These are phyloP conservation scores for Agelas oroides DNA, from an alignment of 37 sponge, comb jelly and placozoan genomes.

Conservation along the genomic window DNA sequence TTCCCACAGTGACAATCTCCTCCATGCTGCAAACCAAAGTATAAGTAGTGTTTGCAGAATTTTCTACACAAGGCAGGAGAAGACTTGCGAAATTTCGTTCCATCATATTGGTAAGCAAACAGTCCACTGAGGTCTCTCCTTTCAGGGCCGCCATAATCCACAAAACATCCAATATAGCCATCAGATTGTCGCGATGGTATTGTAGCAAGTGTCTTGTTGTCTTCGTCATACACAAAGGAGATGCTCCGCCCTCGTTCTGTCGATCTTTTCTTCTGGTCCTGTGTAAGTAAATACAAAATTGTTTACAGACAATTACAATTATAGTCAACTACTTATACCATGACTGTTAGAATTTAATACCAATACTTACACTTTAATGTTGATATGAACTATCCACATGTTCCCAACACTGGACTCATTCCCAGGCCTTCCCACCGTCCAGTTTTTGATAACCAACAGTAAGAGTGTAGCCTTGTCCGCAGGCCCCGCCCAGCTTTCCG, in stretches of 20 bases:
- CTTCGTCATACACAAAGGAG: constrained; percentile 40
- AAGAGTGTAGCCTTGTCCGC: too few relatives aligned
- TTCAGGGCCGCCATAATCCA: background rate
- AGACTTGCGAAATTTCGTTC: background rate
- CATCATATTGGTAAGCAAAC: background rate
- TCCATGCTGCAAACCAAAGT: constrained; percentile 49
- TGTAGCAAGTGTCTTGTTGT: constrained; percentile 34
- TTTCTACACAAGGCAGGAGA: background rate
- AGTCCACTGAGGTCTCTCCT: background rate
- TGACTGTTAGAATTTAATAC: too few relatives aligned
- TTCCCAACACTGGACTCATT: too few relatives aligned
- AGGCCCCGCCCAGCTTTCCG: too few relatives aligned
- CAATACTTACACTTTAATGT: too few relatives aligned
- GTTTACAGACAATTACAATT: background rate
- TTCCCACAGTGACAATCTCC: constrained; percentile 44
- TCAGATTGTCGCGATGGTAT: background rate
- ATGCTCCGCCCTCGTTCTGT: constrained; percentile 16
- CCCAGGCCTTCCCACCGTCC: too few relatives aligned
- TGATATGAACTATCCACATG: too few relatives aligned
- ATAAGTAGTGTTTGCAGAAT: background rate
- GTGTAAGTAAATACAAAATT: background rate
- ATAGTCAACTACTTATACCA: too few relatives aligned
- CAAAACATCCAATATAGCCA: constrained; percentile 54
- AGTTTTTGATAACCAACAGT: too few relatives aligned
- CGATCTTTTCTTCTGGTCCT: background rate